Evolutionary conservation across 2,888 invertebrate species (phyloP), one percentile per base, ranked within the genome.

Genomic region (Diploptera punctata): DNA sequence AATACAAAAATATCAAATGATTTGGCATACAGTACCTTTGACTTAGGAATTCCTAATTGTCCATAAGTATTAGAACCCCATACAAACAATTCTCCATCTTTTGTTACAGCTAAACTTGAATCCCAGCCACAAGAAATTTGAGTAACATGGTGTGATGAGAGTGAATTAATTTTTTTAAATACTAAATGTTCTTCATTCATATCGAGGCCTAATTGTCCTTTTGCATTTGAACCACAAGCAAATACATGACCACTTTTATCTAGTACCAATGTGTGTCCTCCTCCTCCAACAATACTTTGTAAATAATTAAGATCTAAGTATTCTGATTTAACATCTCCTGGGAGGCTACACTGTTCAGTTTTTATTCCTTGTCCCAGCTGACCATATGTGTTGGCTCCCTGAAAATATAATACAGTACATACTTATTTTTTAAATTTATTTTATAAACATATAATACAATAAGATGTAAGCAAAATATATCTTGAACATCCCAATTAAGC

Each of bases 331-430:
- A 92, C 76, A 83, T 83, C 77, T 87, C 61, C 49, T 38, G 78
- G 75, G 44, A 65, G 10, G 10, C 54, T 82, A 75, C 89, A 87
- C 83, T 92, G 89, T 80, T 94, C 94, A 77, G 87, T 89, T 76
- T 85, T 85, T 74, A 84, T 80, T 74, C 90, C 91, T 79, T 91
- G 85, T 75, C 92, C 92, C 75, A 94, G 85, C 82, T 94, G 94
- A 67, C 93, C 93, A 80, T 93, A 92, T 75, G 93, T 93, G 83
- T 94, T 94, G 72, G 94, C 93, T 79, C 94, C 94, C 94, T 94
- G 81, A 3, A 76, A 77, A 72, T 71, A n/a, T n/a, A n/a, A n/a
- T n/a, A n/a, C n/a, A n/a, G n/a, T n/a, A n/a, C n/a, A n/a, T n/a
- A n/a, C n/a, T n/a, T n/a, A n/a, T n/a, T n/a, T n/a, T n/a, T n/a